phyloP scores from a whole-genome alignment of 64 coral and sea anemone genomes.

The Montipora capricornis region DNA sequence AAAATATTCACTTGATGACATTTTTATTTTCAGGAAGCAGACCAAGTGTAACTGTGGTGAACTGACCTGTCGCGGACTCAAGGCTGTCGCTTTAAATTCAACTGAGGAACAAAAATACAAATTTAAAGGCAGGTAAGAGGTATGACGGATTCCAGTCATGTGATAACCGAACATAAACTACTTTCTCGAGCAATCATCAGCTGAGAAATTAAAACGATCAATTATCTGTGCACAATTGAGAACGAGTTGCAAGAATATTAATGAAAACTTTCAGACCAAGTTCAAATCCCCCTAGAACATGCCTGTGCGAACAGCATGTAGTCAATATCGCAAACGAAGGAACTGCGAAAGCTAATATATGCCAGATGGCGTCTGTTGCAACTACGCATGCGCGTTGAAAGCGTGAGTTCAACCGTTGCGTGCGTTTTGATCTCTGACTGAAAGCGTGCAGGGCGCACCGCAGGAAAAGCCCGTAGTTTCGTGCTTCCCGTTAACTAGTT shows the following conservation, averaged over 20 bases:
- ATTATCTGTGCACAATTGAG: neutral
- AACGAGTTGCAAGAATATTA: neutral
- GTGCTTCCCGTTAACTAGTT: conserved; percentile 22
- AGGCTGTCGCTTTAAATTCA: neutral
- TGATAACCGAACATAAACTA: neutral
- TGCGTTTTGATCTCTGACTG: conserved; percentile 10
- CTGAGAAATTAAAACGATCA: too few species aligned
- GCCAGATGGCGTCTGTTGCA: neutral
- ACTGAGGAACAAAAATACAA: neutral
- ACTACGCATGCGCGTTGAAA: conserved; percentile 10
- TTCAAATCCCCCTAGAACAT: neutral
- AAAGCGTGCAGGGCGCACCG: conserved; percentile 16
- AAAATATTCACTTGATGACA: neutral
- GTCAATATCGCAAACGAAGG: conserved; percentile 32
- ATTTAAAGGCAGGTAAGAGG: neutral
- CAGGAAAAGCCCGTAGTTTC: conserved; percentile 23
- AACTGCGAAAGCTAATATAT: conserved; percentile 26
- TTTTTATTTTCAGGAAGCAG: neutral
- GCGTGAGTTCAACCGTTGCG: conserved; percentile 17
- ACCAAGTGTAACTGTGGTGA: neutral
- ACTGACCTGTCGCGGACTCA: neutral
- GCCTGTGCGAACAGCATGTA: neutral
- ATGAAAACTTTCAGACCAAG: too few species aligned
- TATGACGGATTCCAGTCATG: neutral
- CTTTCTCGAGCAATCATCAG: neutral